Evolutionary conservation across 2,888 invertebrate species (phyloP), one percentile per base, ranked within the genome.

Genomic region (Rhabditoides inermis): DNA sequence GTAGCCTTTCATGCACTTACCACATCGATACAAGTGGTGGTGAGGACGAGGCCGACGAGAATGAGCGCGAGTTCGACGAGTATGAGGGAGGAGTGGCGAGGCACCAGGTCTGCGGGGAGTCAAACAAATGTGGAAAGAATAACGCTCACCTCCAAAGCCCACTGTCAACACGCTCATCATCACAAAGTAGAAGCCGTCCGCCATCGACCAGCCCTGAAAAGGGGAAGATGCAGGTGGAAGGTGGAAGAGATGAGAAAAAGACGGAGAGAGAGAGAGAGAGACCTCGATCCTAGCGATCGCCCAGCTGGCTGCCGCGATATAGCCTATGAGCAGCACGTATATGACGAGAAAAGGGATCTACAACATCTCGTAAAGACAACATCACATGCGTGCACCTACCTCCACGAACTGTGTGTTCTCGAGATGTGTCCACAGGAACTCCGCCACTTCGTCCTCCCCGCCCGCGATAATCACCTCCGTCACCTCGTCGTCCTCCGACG

Each of bases 161-260:
- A 95, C 90, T 0, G 94, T 94, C 2, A 90, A 88, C 84, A 92
- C 88, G 1, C 90, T 90, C 72, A 94, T 88, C 77, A 94, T 92
- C 1, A 94, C 88, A 77, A 94, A 95, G 78, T 95, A 95, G 77
- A 94, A 90, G 0, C 92, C 86, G 58, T 89, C 88, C 67, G 89
- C 86, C 44, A 65, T 36, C 20, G 45, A 54, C 65, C 65, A 65
- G 15, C 52, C 51, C 46, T 63, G 61, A 2, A 63, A 44, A 49
- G 54, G 48, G 10, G 72, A 42, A 25, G 15, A 23, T 22, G 18
- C 15, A 22, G n/a, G 20, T 39, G 26, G 15, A 41, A 28, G 4
- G n/a, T 3, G 26, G 2, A 4, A 26, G 18, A 12, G 23, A 25
- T 5, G 4, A 27, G 5, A 27, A 37, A 41, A 26, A 26, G 6